A percentile compares a stretch with the other conserved stretches of the same genome.
Conservation (phyloP, 1,140 invertebrate species). For the Aphelenchoides fujianensis region DNA sequence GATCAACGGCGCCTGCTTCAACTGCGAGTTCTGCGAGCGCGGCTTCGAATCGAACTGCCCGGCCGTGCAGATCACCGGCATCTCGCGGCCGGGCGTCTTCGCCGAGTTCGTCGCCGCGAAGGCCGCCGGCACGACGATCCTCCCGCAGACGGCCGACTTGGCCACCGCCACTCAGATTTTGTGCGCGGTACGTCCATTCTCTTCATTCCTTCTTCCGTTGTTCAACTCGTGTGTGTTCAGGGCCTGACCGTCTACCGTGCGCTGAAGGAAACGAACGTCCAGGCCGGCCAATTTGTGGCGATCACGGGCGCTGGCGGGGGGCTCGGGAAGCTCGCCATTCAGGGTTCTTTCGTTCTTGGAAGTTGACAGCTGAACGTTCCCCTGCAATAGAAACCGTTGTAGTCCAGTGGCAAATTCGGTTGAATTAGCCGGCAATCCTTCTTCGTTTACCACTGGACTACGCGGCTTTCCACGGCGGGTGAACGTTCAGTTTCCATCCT, state of each 20-base stretch:
- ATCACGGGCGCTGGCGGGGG: constrained; percentile 34
- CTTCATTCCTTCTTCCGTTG: neutral
- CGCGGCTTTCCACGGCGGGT: too few species aligned
- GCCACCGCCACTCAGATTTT: constrained; percentile 29
- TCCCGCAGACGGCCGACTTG: constrained; percentile 23
- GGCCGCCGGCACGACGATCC: constrained; percentile 20
- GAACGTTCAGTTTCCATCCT: too few species aligned
- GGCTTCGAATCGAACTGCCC: constrained; percentile 27
- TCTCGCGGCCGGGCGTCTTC: constrained; percentile 27
- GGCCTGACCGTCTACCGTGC: constrained; percentile 31
- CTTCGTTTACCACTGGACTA: too few species aligned
- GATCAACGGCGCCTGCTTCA: constrained; percentile 8
- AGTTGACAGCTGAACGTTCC: constrained; percentile 4
- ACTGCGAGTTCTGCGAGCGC: constrained; percentile 32
- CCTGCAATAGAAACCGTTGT: too few species aligned
- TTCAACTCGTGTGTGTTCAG: neutral
- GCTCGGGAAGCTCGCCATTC: constrained; percentile 21
- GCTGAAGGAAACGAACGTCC: constrained; percentile 29
- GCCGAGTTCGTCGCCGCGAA: constrained; percentile 24
- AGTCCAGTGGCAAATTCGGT: too few species aligned
- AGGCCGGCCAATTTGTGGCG: constrained; percentile 29
- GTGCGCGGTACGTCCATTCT: constrained; percentile 28
- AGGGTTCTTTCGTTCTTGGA: neutral
- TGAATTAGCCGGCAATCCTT: too few species aligned
- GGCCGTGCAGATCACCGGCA: constrained; percentile 1